Evolutionary conservation across 2,113 vertebrate species (phyloP).

Genomic region (Rhadina sibilatrix): DNA sequence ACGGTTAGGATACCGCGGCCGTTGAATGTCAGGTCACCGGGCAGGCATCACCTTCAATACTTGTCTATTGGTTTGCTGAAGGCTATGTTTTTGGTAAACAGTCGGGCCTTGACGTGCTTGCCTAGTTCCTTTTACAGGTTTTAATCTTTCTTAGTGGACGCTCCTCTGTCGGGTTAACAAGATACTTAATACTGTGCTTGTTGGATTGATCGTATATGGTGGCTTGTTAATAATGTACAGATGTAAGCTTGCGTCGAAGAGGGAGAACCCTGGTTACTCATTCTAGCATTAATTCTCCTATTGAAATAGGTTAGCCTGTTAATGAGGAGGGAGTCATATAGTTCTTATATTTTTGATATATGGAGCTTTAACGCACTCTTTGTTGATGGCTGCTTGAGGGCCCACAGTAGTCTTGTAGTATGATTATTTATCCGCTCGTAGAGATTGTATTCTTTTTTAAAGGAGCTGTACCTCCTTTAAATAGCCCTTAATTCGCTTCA

Average conservation of each 20-base stretch:
- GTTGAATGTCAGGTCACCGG: accelerated
- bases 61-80: not conserved
- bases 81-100: not conserved
- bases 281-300: not conserved
- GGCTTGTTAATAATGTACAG: not conserved
- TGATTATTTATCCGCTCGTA: not conserved
- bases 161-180: not conserved
- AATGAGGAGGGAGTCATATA: accelerated
- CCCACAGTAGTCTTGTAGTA: no score
- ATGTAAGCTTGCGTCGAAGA: not conserved
- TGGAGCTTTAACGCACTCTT: not conserved
- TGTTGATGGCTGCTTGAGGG: not conserved
- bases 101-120: not conserved
- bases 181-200: accelerated
- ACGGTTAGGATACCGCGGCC: not conserved
- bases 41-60: not conserved
- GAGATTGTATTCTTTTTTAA: not conserved
- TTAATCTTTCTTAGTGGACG: not conserved
- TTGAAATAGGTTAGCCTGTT: not conserved
- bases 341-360: not conserved
- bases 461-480: not conserved
- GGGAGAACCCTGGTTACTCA: not conserved
- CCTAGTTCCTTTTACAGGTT: not conserved
- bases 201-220: not conserved
- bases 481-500: not conserved